Evolutionary conservation across 1,140 invertebrate species (phyloP), one percentile per base, ranked within the genome.

Genomic region (Caenorhabditis brenneri): DNA sequence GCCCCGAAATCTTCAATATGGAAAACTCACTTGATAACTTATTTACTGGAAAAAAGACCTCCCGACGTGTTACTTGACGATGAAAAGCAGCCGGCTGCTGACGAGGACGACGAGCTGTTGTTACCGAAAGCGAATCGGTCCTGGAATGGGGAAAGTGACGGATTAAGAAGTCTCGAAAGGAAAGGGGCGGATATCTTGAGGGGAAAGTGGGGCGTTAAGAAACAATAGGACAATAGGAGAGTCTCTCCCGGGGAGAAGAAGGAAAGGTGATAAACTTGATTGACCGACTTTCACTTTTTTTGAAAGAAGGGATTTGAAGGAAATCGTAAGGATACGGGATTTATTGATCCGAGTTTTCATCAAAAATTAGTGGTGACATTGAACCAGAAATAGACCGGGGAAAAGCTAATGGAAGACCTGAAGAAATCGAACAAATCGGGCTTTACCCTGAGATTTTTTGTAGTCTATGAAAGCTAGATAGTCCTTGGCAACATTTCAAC

Each of bases 121-220:
- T 74, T 74, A 19, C 65, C 65, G 65, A 74, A 74, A 22, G 65
- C 65, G 65, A 74, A 74, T 74, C 65, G 65, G 65, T 74, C 65
- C 65, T 74, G 65, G 36, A 74, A 42, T 42, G 65, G 24, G n/a
- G n/a, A 1, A 36, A 46, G n/a, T 24, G 4, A 19, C 3, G 65
- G 65, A 74, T 42, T 74, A 33, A 19, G 36, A 29, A 29, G 65
- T 7, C 29, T 10, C 53, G 53, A 10, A 22, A 15, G 65, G 33
- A 74, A 74, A 36, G 33, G 22, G 65, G 65, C 65, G 65, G 65
- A 42, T 55, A 27, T 16, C n/a, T 51, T n/a, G n/a, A n/a, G 12
- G 39, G 12, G 39, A 42, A 42, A 42, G 39, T 24, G 58, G 15
- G 31, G 36, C 31, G 65, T 3, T 9, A 24, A 74, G 22, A 42